phyloP scores from a whole-genome alignment of 2,888 invertebrate species.

The Oligia strigilis region DNA sequence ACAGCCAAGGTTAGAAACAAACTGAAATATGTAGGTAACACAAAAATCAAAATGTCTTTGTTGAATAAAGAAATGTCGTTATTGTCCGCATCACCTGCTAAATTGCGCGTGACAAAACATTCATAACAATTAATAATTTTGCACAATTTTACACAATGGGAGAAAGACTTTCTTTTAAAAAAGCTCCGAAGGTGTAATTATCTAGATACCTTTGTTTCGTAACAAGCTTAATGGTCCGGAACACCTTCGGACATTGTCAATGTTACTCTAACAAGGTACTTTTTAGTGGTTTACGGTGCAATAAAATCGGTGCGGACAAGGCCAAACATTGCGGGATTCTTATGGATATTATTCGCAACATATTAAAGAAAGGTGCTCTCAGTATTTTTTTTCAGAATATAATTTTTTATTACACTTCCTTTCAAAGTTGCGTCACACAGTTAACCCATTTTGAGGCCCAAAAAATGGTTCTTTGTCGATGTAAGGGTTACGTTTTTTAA shows the following conservation, averaged over 20 bases:
- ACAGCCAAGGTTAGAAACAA: conserved; percentile 51
- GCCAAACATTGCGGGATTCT: conserved; percentile 88
- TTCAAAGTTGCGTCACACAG: conserved; percentile 72
- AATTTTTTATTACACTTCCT: conserved; percentile 61
- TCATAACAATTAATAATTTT: conserved; percentile 71
- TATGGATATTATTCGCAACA: conserved; percentile 71
- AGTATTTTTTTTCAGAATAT: conserved; percentile 53
- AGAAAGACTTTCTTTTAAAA: conserved; percentile 88
- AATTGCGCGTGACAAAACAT: conserved; percentile 67
- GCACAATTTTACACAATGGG: conserved; percentile 81
- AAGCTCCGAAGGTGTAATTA: conserved; percentile 83
- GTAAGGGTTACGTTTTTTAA: conserved; percentile 87
- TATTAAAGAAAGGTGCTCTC: conserved; percentile 67
- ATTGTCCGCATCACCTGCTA: conserved; percentile 60
- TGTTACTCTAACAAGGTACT: conserved; percentile 82
- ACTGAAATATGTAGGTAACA: conserved; percentile 63
- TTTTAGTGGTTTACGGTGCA: conserved; percentile 89
- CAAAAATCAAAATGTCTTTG: conserved; percentile 70
- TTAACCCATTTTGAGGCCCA: conserved; percentile 82
- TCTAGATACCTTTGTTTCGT: conserved; percentile 82
- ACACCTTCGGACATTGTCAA: conserved; percentile 84
- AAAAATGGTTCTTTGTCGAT: conserved; percentile 80
- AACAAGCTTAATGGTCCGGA: conserved; percentile 83
- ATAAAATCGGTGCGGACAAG: conserved; percentile 87
- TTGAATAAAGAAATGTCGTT: conserved; percentile 59